These are phyloP conservation scores for Oncorhynchus nerka DNA, from an alignment of 2,113 vertebrate species.

Conservation along the genomic window DNA sequence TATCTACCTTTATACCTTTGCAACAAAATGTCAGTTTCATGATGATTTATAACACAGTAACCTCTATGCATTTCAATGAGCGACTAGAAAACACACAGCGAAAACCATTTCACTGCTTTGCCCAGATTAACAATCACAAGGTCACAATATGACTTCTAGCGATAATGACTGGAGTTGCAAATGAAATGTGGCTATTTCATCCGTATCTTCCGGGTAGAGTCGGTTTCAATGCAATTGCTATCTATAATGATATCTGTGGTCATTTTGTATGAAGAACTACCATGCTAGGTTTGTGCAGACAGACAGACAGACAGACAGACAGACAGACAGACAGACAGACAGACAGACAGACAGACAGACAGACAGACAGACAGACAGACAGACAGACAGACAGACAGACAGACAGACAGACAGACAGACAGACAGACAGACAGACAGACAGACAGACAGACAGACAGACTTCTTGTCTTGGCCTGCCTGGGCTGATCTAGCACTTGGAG, in stretches of 20 bases:
- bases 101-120: not conserved
- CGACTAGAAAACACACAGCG: not conserved
- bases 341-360: too few relatives aligned
- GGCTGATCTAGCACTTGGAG: slow-evolving; percentile 37
- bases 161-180: slow-evolving; percentile 1
- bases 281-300: not conserved
- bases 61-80: slow-evolving; percentile 7
- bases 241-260: slow-evolving; percentile 57
- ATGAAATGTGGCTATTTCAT: slow-evolving; percentile 19
- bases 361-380: too few relatives aligned
- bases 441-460: too few relatives aligned
- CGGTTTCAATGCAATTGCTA: slow-evolving; percentile 25
- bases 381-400: not conserved
- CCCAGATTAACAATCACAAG: slow-evolving; percentile 28
- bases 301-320: not conserved
- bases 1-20: too few relatives aligned
- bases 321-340: too few relatives aligned
- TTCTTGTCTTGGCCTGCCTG: slow-evolving; percentile 5
- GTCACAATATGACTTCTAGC: slow-evolving; percentile 21
- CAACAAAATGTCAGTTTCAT: too few relatives aligned
- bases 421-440: too few relatives aligned
- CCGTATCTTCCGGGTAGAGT: slow-evolving; percentile 8
- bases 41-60: too few relatives aligned
- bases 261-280: slow-evolving; percentile 37
- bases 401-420: not conserved